A percentile compares a stretch with the other conserved stretches of the same genome.
These are phyloP conservation scores for Brenthis daphne DNA, from an alignment of 2,888 invertebrate species.

Conservation along the genomic window DNA sequence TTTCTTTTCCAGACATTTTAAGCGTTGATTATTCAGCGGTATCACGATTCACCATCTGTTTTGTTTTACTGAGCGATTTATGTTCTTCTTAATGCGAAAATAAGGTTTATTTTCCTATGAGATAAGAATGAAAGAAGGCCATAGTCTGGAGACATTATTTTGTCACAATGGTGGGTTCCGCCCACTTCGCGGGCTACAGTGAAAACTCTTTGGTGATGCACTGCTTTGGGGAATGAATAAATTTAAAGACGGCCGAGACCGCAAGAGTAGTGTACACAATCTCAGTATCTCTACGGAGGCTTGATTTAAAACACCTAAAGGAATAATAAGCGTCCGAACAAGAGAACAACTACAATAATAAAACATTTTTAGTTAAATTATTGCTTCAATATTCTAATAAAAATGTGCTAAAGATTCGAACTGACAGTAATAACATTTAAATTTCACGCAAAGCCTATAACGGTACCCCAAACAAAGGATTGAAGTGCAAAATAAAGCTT, in stretches of 20 bases:
- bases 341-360: slow-evolving; percentile 39
- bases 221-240: slow-evolving; percentile 79
- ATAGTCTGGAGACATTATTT: slow-evolving; percentile 78
- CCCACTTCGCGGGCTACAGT: slow-evolving; percentile 74
- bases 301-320: slow-evolving; percentile 58
- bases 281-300: slow-evolving; percentile 45
- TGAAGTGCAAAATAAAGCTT: not conserved
- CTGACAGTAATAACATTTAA: not conserved
- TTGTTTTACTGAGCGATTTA: slow-evolving; percentile 47
- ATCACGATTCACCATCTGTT: slow-evolving; percentile 76
- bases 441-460: slow-evolving; percentile 5
- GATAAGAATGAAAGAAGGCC: slow-evolving; percentile 55
- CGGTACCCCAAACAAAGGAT: slow-evolving; percentile 12
- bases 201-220: slow-evolving; percentile 76
- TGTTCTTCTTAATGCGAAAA: slow-evolving; percentile 50
- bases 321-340: slow-evolving; percentile 57
- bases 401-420: slow-evolving; percentile 8
- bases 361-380: slow-evolving; percentile 30
- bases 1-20: slow-evolving; percentile 82
- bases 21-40: slow-evolving; percentile 82
- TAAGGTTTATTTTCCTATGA: slow-evolving; percentile 61
- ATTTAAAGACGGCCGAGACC: slow-evolving; percentile 67
- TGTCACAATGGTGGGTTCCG: slow-evolving; percentile 80
- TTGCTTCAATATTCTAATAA: slow-evolving; percentile 12
- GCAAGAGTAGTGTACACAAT: slow-evolving; percentile 65